Evolutionary conservation across 2,113 vertebrate genomes (phyloP), one percentile per base, ranked within the genome.

Genomic region (Gasterosteus aculeatus): DNA sequence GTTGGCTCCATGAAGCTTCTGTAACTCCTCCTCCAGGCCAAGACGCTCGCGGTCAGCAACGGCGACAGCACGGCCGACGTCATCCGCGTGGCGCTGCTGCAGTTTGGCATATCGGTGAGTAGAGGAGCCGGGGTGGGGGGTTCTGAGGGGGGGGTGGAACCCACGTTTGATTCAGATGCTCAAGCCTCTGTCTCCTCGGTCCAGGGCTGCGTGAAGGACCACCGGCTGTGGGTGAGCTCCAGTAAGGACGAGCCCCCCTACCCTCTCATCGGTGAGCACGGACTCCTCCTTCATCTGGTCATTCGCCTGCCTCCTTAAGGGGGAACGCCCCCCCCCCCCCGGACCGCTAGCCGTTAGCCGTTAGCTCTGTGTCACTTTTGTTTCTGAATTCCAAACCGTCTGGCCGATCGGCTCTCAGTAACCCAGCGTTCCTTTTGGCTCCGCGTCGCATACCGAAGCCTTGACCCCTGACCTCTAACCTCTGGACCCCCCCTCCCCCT

Each of bases 141-240:
- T 2, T 5, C 1, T 5, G 35, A 6, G 35, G 35, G 35, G 35
- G 35, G 35, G 35, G 4, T 2, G 33, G 33, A 5, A 6, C 7
- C 35, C 35, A 26, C 22, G 22, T 38, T 38, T 38, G 5, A 38
- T 38, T 38, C 35, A 38, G 35, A 38, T 7, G 35, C 16, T 1
- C 6, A 1, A n/a, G 10, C 29, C 10, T 54, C 42, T 47, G 49
- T 26, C 0, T 47, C 57, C 51, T 85, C 16, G 29, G 2, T 70
- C 2, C 86, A 99, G 98, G 96, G 96, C 54, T 95, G 94, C 82
- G 93, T 96, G 63, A 96, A 95, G 90, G 97, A 98, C 88, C 96
- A 97, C 90, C 94, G 97, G 57, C 85, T 99, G 47, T 99, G 97
- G 98, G 97, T 98, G 88, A 97, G 92, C 93, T 98, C 97, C 86